Evolutionary conservation across 2,797 vertebrate genomes (phyloP).

Genomic region (Apogon hyalosoma): DNA sequence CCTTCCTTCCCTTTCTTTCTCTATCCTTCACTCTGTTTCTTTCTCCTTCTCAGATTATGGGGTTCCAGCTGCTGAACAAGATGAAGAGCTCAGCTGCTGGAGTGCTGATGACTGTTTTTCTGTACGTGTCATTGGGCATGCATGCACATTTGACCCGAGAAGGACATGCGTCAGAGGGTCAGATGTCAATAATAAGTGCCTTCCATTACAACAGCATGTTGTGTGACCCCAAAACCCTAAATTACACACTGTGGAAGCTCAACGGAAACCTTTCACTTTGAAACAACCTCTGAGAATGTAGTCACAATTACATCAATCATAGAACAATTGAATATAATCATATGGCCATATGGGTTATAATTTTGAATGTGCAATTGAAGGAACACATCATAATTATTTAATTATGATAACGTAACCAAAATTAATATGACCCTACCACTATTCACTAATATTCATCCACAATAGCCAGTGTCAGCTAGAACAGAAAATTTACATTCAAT

Average conservation of each 20-base stretch:
- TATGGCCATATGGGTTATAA: constrained; percentile 35
- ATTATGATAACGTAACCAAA: background rate
- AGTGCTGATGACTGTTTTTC: constrained; percentile 23
- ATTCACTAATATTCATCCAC: background rate
- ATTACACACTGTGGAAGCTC: constrained; percentile 23
- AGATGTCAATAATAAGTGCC: constrained; percentile 54
- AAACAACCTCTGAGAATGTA: constrained; percentile 49
- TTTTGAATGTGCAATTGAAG: constrained; percentile 13
- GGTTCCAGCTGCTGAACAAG: constrained; percentile 47
- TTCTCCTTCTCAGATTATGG: constrained; percentile 42
- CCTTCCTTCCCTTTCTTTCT: constrained; percentile 39
- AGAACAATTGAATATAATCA: constrained; percentile 32
- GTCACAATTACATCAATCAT: constrained; percentile 33
- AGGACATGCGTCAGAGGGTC: constrained; percentile 44
- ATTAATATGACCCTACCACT: constrained; percentile 21
- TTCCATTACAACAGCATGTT: constrained; percentile 34
- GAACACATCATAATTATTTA: too few species aligned
- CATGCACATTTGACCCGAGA: constrained; percentile 29
- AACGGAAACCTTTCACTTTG: constrained; percentile 42
- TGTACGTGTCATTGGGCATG: constrained; percentile 10
- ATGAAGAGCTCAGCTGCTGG: constrained; percentile 46
- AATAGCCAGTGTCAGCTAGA: constrained; percentile 33
- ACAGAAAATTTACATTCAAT: constrained; percentile 38
- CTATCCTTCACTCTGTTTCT: background rate
- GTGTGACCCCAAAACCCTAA: constrained; percentile 25